These are phyloP conservation scores for Pycnonotus jocosus DNA, from an alignment of 2,113 vertebrate genomes.

Conservation along the genomic window DNA sequence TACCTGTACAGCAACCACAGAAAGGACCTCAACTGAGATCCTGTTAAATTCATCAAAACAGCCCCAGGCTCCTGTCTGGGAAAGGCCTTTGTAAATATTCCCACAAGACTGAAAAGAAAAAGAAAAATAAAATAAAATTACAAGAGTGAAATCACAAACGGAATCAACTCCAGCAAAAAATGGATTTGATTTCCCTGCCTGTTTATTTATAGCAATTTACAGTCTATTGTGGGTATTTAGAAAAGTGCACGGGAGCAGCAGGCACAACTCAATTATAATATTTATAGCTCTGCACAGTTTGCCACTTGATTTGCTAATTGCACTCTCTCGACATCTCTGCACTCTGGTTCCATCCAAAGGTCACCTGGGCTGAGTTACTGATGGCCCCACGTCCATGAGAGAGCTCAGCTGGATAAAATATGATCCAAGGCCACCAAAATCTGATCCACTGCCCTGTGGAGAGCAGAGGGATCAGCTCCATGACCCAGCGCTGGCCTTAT, in stretches of 20 bases:
- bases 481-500: accelerated
- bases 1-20: constrained; percentile 96
- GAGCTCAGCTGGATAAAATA: constrained; percentile 47
- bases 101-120: constrained; percentile 84
- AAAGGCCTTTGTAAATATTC: constrained; percentile 97
- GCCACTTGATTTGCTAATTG: constrained; percentile 37
- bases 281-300: neutral
- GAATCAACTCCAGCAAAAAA: neutral
- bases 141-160: constrained; percentile 9
- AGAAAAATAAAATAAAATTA: neutral
- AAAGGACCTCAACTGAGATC: constrained; percentile 95
- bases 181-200: constrained; percentile 3
- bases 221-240: constrained; percentile 5
- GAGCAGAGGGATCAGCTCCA: neutral
- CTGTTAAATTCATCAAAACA: constrained; percentile 98
- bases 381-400: neutral
- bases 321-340: neutral
- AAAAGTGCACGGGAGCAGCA: neutral
- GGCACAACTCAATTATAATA: constrained; percentile 21
- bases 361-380: constrained; percentile 5
- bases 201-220: constrained; percentile 25
- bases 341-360: constrained; percentile 35
- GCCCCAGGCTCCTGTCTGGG: constrained; percentile 97
- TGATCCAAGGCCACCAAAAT: neutral
- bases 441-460: neutral